Evolutionary conservation across 2,113 vertebrate species (phyloP), one percentile per base, ranked within the genome.

Genomic region (Asarcornis scutulata): DNA sequence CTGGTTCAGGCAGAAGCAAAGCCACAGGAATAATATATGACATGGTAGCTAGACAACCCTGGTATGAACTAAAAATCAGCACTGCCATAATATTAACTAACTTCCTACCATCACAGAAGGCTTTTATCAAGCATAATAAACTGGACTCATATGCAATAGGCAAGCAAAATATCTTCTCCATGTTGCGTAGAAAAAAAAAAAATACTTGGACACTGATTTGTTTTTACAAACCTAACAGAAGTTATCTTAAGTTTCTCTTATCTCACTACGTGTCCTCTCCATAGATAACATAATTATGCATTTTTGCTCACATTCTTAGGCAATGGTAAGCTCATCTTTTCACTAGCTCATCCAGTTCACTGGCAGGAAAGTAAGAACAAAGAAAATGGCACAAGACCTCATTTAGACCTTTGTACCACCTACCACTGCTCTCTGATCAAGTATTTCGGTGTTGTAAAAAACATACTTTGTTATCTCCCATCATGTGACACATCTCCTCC

Each of bases 201-300:
- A 72, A 14, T 59, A 88, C 21, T 0, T 55, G 36, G 46, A 55
- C 13, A 44, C 13, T 7, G 18, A 26, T 38, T 7, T 22, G 20
- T 48, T 63, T 36, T 36, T 29, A 53, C 0, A 3, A 67, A 44
- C n/a, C 38, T 48, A 63, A 40, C 25, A 68, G 22, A 52, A 63
- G 34, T 25, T 23, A 55, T 55, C 36, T 14, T 36, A 40, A 72
- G 34, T 10, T 22, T 36, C 62, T 52, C 52, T 56, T 11, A 72
- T 40, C 58, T 88, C 29, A 42, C 22, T 42, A 48, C 8, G 17
- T 13, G 17, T 48, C 36, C 34, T 42, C 8, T 29, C 46, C 2
- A 1, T 0, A 2, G 38, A 2, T 32, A 31, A 76, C 5, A 84
- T 21, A 36, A 17, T 18, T 3, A 34, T 1, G 8, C 6, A 13